Percentiles rank a stretch among this genome's conserved stretches.
Conservation (phyloP, 2,888 invertebrate genomes). For the Tenthredo mesomela region DNA sequence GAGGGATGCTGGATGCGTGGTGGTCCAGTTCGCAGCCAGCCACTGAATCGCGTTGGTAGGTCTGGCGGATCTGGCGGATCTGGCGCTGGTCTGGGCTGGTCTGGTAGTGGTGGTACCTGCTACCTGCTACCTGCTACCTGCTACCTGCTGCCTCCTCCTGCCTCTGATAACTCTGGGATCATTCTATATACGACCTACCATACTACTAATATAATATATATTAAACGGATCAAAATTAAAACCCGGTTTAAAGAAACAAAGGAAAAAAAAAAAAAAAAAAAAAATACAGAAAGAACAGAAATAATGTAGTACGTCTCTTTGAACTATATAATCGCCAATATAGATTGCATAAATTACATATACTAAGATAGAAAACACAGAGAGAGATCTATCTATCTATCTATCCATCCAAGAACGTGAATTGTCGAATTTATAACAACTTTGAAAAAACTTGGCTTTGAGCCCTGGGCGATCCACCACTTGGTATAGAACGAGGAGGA, state of each 20-base stretch:
- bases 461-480: neutral
- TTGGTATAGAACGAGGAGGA: neutral
- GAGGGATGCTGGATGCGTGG: slow-evolving; percentile 67
- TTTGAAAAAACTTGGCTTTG: neutral
- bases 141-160: slow-evolving; percentile 44
- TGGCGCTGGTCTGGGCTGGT: slow-evolving; percentile 56
- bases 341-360: neutral
- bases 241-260: neutral
- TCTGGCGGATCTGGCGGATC: slow-evolving; percentile 51
- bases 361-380: neutral
- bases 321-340: neutral
- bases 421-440: neutral
- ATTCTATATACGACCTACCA: neutral
- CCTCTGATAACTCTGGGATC: neutral
- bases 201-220: too few species aligned
- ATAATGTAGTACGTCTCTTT: neutral
- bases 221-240: neutral
- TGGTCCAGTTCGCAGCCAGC: slow-evolving; percentile 76
- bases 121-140: slow-evolving; percentile 54
- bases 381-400: too few species aligned
- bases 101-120: slow-evolving; percentile 63
- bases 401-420: neutral
- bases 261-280: neutral
- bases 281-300: neutral
- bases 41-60: slow-evolving; percentile 68